Conservation (phyloP, 2,113 vertebrate genomes). For the Beaufortia kweichowensis region DNA sequence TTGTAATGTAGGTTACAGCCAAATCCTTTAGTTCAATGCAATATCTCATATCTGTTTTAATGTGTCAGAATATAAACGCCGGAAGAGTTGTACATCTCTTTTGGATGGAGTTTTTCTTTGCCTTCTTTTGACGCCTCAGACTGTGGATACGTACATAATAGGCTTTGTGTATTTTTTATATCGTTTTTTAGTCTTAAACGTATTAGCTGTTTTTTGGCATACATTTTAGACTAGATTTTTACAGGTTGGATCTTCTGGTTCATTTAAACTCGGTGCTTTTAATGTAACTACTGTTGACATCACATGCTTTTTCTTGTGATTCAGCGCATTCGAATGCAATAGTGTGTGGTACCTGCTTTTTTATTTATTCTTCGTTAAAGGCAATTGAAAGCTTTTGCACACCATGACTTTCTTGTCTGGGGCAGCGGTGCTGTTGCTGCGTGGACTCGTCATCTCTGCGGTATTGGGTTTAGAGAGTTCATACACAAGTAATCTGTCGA, state of each 20-base stretch:
- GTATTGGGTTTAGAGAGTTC: constrained; percentile 73
- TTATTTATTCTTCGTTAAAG: constrained; percentile 53
- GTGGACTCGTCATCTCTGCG: constrained; percentile 81
- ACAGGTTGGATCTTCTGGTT: constrained; percentile 17
- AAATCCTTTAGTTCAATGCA: background rate
- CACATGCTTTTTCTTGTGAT: constrained; percentile 41
- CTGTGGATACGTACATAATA: background rate
- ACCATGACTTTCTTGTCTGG: constrained; percentile 74
- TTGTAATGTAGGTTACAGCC: constrained; percentile 37
- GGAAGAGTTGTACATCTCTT: constrained; percentile 30
- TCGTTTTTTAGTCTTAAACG: background rate
- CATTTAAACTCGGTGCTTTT: constrained; percentile 53
- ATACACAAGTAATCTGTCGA: constrained; percentile 62
- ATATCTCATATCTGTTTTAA: constrained; percentile 26
- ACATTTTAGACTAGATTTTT: constrained; percentile 1
- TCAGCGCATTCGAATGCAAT: background rate
- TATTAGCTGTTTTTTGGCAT: background rate
- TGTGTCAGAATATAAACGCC: constrained; percentile 25
- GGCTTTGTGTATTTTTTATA: constrained; percentile 7
- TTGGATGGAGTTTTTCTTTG: constrained; percentile 40
- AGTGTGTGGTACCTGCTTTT: constrained; percentile 9
- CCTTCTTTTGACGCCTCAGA: constrained; percentile 41
- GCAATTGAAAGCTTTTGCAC: constrained; percentile 54
- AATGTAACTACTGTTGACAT: constrained; percentile 46
- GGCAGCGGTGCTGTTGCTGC: constrained; percentile 71